phyloP scores from a whole-genome alignment of 2,113 vertebrate species.

The Ochotona princeps region DNA sequence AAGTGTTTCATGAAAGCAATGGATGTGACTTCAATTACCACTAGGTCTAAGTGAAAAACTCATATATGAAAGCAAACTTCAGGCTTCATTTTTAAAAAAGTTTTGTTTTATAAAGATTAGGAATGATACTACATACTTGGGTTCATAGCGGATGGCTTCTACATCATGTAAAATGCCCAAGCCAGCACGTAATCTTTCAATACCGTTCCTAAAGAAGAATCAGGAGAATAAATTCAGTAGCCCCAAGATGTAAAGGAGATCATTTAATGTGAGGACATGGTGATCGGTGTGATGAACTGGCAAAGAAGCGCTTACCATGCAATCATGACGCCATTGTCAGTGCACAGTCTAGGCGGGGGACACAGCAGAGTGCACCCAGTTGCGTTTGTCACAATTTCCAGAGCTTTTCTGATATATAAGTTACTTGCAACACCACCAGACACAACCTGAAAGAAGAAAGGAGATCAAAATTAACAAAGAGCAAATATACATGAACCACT shows the following conservation, averaged over 20 bases:
- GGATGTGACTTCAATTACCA: constrained; percentile 21
- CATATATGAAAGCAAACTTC: constrained; percentile 4
- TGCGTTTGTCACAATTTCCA: constrained; percentile 88
- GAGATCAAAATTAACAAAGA: background rate
- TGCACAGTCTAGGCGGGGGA: constrained; percentile 94
- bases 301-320: constrained; percentile 90
- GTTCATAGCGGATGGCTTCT: constrained; percentile 90
- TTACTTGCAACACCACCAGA: constrained; percentile 99
- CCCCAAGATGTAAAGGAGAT: constrained; percentile 23
- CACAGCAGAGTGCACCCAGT: constrained; percentile 90
- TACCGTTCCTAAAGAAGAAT: constrained; percentile 92
- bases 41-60: constrained; percentile 59
- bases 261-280: background rate
- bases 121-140: constrained; percentile 87
- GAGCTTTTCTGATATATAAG: constrained; percentile 89
- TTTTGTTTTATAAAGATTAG: background rate
- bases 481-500: background rate
- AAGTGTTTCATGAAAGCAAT: constrained; percentile 16
- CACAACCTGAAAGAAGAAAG: constrained; percentile 87
- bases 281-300: background rate
- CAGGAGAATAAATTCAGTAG: background rate
- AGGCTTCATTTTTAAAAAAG: background rate
- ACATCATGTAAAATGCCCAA: constrained; percentile 87
- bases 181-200: constrained; percentile 92
- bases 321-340: constrained; percentile 98